Conservation (phyloP, 2,888 invertebrate species). For the Arctia plantaginis region DNA sequence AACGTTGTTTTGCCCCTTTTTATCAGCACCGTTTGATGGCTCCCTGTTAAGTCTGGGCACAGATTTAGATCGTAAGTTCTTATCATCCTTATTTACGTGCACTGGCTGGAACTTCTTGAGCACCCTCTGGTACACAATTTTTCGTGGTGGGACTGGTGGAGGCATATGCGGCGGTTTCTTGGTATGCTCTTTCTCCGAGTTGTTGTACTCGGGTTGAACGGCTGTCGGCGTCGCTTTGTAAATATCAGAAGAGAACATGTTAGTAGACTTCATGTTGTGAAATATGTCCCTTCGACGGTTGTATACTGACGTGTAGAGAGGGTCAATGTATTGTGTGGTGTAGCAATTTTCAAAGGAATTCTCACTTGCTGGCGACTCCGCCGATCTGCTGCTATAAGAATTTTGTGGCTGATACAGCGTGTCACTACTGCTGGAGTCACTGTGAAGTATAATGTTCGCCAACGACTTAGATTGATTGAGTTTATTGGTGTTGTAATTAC, state of each 20-base stretch:
- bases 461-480: constrained; percentile 82
- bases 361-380: constrained; percentile 82
- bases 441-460: constrained; percentile 81
- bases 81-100: constrained; percentile 87
- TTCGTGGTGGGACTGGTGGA: constrained; percentile 87
- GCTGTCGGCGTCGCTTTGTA: constrained; percentile 84
- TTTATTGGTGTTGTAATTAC: constrained; percentile 78
- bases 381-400: constrained; percentile 77
- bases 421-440: constrained; percentile 82
- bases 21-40: constrained; percentile 73
- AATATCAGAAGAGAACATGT: constrained; percentile 79
- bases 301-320: constrained; percentile 80
- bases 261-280: constrained; percentile 76
- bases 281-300: constrained; percentile 78
- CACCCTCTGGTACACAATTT: constrained; percentile 81
- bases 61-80: constrained; percentile 79
- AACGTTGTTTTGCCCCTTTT: constrained; percentile 68
- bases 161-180: constrained; percentile 85
- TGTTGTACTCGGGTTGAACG: constrained; percentile 77
- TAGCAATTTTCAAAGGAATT: constrained; percentile 81
- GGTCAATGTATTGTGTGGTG: constrained; percentile 81
- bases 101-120: constrained; percentile 89
- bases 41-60: constrained; percentile 81
- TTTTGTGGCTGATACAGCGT: constrained; percentile 82
- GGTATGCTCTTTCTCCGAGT: constrained; percentile 69